phyloP scores from a whole-genome alignment of 1,140 invertebrate species.

The Drosophila sucinea region DNA sequence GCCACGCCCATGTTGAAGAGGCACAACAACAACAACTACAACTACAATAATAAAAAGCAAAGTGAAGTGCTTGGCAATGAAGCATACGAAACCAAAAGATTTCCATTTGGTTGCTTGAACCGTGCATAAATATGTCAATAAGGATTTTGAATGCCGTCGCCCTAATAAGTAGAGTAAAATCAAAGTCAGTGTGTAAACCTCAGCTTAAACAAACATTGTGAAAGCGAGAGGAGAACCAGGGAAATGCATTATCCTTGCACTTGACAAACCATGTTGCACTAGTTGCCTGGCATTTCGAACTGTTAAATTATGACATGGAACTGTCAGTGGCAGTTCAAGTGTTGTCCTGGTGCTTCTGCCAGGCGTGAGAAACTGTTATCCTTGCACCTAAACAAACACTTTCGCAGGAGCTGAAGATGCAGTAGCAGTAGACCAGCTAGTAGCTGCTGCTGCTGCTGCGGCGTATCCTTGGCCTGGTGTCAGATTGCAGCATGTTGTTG shows the following conservation, averaged over 20 bases:
- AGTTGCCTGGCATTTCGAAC: slow-evolving; percentile 60
- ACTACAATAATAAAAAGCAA: not conserved
- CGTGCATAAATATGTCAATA: slow-evolving; percentile 78
- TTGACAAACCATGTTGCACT: not conserved
- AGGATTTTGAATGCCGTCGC: slow-evolving; percentile 51
- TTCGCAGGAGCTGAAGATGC: slow-evolving; percentile 34
- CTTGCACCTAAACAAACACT: slow-evolving; percentile 73
- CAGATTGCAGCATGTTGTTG: slow-evolving; percentile 58
- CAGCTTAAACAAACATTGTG: slow-evolving; percentile 59
- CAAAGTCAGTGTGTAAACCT: slow-evolving; percentile 50
- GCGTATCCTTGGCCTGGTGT: slow-evolving; percentile 50
- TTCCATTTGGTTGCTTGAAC: slow-evolving; percentile 70
- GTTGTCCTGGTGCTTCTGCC: slow-evolving; percentile 38
- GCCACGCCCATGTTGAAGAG: slow-evolving; percentile 35
- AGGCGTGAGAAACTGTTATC: slow-evolving; percentile 76
- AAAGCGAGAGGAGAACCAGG: not conserved
- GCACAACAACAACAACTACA: not conserved
- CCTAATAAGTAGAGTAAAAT: slow-evolving; percentile 27
- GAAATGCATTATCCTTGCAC: slow-evolving; percentile 59
- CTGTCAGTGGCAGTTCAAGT: slow-evolving; percentile 70
- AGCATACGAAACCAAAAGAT: slow-evolving; percentile 59
- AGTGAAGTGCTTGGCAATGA: slow-evolving; percentile 40
- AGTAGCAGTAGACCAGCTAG: slow-evolving; percentile 48
- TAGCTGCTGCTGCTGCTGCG: slow-evolving; percentile 22
- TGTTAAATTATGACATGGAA: slow-evolving; percentile 78